phyloP scores from a whole-genome alignment of 2,888 invertebrate species.

The Coleophora deauratella region DNA sequence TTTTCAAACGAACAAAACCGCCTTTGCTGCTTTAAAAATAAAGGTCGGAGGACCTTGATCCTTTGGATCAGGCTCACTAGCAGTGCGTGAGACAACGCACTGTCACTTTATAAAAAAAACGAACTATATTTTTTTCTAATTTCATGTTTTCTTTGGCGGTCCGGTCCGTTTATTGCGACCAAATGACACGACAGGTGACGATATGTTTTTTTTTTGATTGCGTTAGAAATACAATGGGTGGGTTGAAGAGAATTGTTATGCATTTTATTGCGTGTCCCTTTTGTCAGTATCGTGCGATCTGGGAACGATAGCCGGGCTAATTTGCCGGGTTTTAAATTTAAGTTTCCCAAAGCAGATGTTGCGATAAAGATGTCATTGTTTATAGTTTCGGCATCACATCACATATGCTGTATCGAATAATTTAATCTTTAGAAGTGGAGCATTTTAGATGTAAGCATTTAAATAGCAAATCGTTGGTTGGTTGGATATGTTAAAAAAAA shows the following conservation, averaged over 20 bases:
- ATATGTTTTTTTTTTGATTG: slow-evolving; percentile 37
- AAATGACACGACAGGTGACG: slow-evolving; percentile 75
- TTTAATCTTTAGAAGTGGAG: neutral
- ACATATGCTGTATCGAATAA: neutral
- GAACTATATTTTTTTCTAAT: slow-evolving; percentile 42
- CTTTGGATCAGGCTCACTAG: no score
- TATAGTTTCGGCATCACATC: neutral
- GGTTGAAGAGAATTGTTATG: slow-evolving; percentile 61
- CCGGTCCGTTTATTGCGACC: slow-evolving; percentile 62
- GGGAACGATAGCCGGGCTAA: slow-evolving; percentile 43
- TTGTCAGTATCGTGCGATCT: slow-evolving; percentile 29
- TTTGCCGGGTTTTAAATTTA: slow-evolving; percentile 43
- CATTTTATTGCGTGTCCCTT: slow-evolving; percentile 65
- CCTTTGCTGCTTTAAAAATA: slow-evolving; percentile 13
- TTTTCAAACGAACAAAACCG: slow-evolving; percentile 12
- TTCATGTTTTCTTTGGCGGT: slow-evolving; percentile 67
- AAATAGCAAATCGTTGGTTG: no score
- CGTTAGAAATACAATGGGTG: slow-evolving; percentile 25
- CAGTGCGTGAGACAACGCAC: neutral
- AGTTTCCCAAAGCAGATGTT: slow-evolving; percentile 46
- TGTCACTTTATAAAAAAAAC: neutral
- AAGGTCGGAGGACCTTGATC: neutral
- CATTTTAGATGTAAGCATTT: no score
- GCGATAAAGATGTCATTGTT: slow-evolving; percentile 40
- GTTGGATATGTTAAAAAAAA: no score